Conservation (phyloP, 92 coral and sea anemone genomes). For the Paragorgia papillata region DNA sequence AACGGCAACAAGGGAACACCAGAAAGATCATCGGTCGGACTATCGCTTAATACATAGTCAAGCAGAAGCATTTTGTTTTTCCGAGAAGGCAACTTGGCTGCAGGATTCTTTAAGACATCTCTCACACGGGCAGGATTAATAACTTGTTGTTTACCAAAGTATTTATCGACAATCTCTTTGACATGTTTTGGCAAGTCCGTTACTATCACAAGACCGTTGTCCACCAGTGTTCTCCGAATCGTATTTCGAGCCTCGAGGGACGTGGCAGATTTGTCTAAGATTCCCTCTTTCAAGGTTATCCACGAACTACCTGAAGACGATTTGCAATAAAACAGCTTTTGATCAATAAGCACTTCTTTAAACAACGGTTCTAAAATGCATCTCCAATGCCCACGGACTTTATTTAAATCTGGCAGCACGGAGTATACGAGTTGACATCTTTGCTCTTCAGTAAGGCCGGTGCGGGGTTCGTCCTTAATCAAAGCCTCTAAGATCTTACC, state of each 20-base stretch:
- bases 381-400: constrained; percentile 86
- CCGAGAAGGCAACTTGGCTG: constrained; percentile 27
- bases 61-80: constrained; percentile 61
- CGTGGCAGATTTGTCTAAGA: constrained; percentile 13
- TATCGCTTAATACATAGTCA: constrained; percentile 67
- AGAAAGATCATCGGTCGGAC: constrained; percentile 55
- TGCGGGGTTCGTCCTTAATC: neutral
- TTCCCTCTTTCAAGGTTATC: constrained; percentile 27
- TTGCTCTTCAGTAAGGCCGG: neutral
- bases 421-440: constrained; percentile 40
- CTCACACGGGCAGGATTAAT: constrained; percentile 68
- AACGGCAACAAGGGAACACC: constrained; percentile 83
- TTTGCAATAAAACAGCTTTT: constrained; percentile 1
- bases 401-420: constrained; percentile 75
- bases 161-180: constrained; percentile 13
- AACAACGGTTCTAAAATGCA: constrained; percentile 71
- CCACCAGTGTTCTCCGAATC: constrained; percentile 39
- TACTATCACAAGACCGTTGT: constrained; percentile 22
- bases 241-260: constrained; percentile 14
- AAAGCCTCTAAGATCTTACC: neutral
- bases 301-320: constrained; percentile 16
- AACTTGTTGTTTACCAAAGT: constrained; percentile 4
- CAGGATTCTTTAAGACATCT: constrained; percentile 56
- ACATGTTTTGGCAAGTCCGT: constrained; percentile 64
- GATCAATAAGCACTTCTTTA: constrained; percentile 6